phyloP scores from a whole-genome alignment of 1,140 invertebrate species.

The Nomia melanderi region DNA sequence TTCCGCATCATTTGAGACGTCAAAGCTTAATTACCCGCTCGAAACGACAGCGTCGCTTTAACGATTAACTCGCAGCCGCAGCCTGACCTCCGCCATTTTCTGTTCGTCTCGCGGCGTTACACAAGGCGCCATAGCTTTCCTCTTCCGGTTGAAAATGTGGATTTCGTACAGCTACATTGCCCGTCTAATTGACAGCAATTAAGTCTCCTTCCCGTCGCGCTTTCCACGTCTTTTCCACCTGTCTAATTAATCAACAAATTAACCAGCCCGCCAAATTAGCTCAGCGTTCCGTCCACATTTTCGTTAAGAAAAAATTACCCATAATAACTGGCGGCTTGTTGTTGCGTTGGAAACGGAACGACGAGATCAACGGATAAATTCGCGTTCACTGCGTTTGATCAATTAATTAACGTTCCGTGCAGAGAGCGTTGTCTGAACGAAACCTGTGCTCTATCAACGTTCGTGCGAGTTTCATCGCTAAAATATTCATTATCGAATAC shows the following conservation, averaged over 20 bases:
- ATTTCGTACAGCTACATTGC: slow-evolving; percentile 8
- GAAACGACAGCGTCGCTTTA: not conserved
- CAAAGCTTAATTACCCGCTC: not conserved
- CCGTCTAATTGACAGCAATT: slow-evolving; percentile 29
- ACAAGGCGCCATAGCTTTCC: not conserved
- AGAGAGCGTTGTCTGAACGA: not conserved
- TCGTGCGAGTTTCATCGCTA: not conserved
- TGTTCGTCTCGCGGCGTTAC: slow-evolving; percentile 8
- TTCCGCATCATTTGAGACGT: not conserved
- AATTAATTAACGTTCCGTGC: not conserved
- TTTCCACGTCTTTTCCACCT: slow-evolving; percentile 30
- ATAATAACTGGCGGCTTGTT: too few species aligned
- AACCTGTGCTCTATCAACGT: not conserved
- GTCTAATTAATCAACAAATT: slow-evolving; percentile 24
- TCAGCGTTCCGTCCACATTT: not conserved
- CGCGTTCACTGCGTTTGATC: not conserved
- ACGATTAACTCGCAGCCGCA: slow-evolving; percentile 11
- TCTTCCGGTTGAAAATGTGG: slow-evolving; percentile 5
- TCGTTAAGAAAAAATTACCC: not conserved
- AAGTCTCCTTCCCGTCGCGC: not conserved
- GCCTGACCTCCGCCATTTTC: not conserved
- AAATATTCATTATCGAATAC: not conserved
- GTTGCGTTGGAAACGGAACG: not conserved
- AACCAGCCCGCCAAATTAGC: too few species aligned
- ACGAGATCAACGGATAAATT: not conserved